Evolutionary conservation across 2,113 vertebrate genomes (phyloP), one percentile per base, ranked within the genome.

Genomic region (Philantomba maxwellii): DNA sequence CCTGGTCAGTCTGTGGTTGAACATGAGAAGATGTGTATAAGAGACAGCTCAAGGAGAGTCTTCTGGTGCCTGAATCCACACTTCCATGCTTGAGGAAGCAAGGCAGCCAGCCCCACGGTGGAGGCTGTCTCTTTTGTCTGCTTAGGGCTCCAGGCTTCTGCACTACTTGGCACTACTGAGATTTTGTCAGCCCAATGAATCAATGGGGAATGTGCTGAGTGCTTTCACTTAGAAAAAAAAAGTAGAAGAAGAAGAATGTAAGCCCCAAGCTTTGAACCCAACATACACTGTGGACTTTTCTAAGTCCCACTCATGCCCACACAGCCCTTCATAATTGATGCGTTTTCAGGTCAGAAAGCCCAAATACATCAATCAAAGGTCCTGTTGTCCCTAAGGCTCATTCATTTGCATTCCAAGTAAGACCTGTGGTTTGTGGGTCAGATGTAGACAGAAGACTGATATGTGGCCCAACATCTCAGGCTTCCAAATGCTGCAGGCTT

Each of bases 331-430:
- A 66, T 86, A 93, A 96, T 39, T 64, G 82, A 92, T 96, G 47
- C 10, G 1, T 39, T 93, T 98, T 97, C 39, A 91, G 62, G 75
- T 97, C 55, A 77, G 77, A 96, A 94, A 80, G 55, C 86, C 83
- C 66, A 97, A 95, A 88, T 87, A 4, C 51, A 87, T 23, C 73
- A 87, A 51, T 66, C 15, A 82, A 93, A 96, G 86, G 8, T 51
- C 70, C 19, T 39, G 89, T 84, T 96, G 83, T 80, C 87, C 66
- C 33, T 70, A 91, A 2, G 70, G 51, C 89, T 89, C 43, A 33
- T n/a, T 93, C 7, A 55, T 96, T 95, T 95, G 28, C 8, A 92
- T 95, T 45, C 73, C 80, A 53, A 92, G 89, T 92, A 78, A 93
- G 87, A 49, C 12, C 28, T 36, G 33, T 0, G 0, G 58, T 89